A percentile compares a stretch with the other conserved stretches of the same genome.
Evolutionary conservation across 2,888 invertebrate species (phyloP).

Genomic region (Ophioninae sp.): DNA sequence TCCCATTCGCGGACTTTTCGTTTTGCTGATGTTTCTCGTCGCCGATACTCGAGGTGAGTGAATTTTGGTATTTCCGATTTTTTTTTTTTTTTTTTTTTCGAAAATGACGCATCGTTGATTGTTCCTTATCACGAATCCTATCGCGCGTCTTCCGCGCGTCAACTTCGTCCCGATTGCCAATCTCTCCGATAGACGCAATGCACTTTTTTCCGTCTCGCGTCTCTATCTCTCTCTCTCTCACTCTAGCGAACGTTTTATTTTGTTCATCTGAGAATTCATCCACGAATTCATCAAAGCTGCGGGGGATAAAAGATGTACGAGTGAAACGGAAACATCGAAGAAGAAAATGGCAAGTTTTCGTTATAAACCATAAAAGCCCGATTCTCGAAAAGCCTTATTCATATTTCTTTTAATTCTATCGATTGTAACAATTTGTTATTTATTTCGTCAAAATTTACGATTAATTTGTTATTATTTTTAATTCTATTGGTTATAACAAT

Average conservation of each 20-base stretch:
- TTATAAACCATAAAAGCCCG: no score
- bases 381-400: no score
- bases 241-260: background rate
- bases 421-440: no score
- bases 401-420: no score
- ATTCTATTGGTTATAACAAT: no score
- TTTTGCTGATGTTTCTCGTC: conserved; percentile 35
- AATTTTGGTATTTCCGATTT: background rate
- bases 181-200: background rate
- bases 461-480: no score
- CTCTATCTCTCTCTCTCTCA: background rate
- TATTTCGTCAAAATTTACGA: no score
- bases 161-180: background rate
- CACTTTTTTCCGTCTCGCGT: background rate
- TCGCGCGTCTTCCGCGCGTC: background rate
- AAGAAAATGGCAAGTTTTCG: background rate
- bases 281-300: background rate
- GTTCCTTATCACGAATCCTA: background rate
- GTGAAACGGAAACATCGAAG: background rate
- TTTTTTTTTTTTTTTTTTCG: background rate
- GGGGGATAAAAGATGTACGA: background rate
- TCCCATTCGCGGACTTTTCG: conserved; percentile 33
- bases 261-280: background rate
- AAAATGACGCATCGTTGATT: background rate
- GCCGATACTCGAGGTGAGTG: conserved; percentile 54